Percentiles rank a stretch among this genome's conserved stretches.
phyloP scores from a whole-genome alignment of 1,140 invertebrate species.

The Chionoecetes opilio region DNA sequence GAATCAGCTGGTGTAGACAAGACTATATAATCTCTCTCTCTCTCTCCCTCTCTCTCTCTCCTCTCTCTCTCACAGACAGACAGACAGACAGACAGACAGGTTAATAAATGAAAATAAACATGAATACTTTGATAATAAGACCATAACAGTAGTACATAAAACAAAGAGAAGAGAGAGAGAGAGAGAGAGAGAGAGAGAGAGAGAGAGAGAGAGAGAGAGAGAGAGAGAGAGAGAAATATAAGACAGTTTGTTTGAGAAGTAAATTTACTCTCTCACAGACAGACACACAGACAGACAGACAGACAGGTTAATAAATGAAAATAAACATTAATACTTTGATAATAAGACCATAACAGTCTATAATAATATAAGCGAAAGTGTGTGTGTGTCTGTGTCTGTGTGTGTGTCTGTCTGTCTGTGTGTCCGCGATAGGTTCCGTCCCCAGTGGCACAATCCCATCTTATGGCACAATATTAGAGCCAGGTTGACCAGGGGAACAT shows the following conservation, averaged over 20 bases:
- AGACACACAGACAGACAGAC: background rate
- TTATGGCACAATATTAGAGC: too few relatives aligned
- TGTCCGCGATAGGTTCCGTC: too few relatives aligned
- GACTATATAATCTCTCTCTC: background rate
- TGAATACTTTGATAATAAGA: background rate
- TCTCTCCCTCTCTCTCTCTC: too few relatives aligned
- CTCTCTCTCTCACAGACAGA: background rate
- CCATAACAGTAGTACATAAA: background rate
- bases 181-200: background rate
- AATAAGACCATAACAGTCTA: background rate
- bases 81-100: background rate
- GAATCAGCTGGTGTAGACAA: too few relatives aligned
- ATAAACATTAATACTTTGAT: background rate
- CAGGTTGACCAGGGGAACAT: too few relatives aligned
- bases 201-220: background rate
- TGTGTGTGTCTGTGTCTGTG: too few relatives aligned
- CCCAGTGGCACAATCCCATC: too few relatives aligned
- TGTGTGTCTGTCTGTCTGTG: too few relatives aligned
- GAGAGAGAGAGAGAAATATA: background rate
- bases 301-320: background rate
- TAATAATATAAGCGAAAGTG: too few relatives aligned
- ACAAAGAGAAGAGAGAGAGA: background rate
- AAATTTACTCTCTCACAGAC: too few relatives aligned
- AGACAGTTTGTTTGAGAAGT: too few relatives aligned
- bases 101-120: background rate